phyloP scores from a whole-genome alignment of 2,113 vertebrate genomes.

The Malurus melanocephalus region DNA sequence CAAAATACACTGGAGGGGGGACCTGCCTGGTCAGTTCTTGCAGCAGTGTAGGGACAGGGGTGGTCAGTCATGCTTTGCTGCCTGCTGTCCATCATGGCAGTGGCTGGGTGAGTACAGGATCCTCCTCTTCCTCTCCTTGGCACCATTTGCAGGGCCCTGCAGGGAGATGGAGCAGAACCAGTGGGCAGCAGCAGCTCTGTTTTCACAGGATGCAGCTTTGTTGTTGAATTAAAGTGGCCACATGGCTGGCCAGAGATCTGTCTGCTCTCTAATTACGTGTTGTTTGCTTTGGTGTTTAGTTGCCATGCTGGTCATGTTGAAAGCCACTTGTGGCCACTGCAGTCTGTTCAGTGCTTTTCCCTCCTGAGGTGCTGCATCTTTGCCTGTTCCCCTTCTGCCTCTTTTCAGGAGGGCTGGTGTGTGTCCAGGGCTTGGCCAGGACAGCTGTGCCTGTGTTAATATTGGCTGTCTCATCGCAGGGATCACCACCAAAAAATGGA shows the following conservation, averaged over 20 bases:
- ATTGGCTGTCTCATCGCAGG: not conserved
- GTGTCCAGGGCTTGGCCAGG: not conserved
- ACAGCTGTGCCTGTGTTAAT: not conserved
- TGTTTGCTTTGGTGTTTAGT: not conserved
- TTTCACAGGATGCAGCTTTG: not conserved
- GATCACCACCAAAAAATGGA: not conserved
- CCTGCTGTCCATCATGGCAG: too few relatives aligned
- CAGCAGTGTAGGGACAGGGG: too few relatives aligned
- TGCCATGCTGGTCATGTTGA: not conserved
- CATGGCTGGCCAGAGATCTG: not conserved
- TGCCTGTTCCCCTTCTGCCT: not conserved
- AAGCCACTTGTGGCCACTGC: rapidly evolving
- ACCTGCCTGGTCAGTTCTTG: too few relatives aligned
- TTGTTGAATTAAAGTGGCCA: not conserved
- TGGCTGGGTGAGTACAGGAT: too few relatives aligned
- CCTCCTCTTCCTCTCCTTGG: too few relatives aligned
- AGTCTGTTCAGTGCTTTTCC: not conserved
- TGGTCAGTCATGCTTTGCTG: too few relatives aligned
- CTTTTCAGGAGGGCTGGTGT: not conserved
- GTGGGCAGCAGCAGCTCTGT: not conserved
- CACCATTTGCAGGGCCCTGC: too few relatives aligned
- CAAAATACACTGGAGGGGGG: too few relatives aligned
- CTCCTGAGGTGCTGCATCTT: not conserved
- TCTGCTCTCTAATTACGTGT: not conserved
- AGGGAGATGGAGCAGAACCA: not conserved